phyloP scores from a whole-genome alignment of 2,888 invertebrate species.

The Automeris io region DNA sequence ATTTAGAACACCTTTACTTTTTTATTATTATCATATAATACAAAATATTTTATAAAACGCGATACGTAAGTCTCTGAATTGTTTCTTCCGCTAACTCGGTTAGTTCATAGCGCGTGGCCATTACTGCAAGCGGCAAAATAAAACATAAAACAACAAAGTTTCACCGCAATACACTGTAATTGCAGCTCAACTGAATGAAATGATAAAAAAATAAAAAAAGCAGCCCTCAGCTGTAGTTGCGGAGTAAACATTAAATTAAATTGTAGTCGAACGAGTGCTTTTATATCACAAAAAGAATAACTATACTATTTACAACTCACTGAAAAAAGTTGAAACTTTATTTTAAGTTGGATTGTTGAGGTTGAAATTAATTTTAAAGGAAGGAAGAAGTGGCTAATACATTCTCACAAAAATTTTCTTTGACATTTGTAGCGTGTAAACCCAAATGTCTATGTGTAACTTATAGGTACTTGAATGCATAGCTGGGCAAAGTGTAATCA shows the following conservation, averaged over 20 bases:
- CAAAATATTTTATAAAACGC: slow-evolving; percentile 8
- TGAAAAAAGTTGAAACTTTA: no score
- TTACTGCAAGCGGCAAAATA: slow-evolving; percentile 31
- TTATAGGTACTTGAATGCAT: no score
- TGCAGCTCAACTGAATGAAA: slow-evolving; percentile 42
- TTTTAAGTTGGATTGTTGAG: no score
- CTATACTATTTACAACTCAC: no score
- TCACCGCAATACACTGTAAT: slow-evolving; percentile 36
- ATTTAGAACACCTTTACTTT: no score
- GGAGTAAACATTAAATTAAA: slow-evolving; percentile 36
- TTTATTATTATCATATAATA: no score
- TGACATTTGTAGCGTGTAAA: no score
- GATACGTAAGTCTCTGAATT: slow-evolving; percentile 18
- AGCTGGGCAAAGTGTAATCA: no score
- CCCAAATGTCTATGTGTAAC: no score
- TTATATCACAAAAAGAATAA: slow-evolving; percentile 2
- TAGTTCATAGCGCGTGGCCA: slow-evolving; percentile 18
- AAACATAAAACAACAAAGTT: slow-evolving; percentile 33
- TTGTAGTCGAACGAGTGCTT: slow-evolving; percentile 16
- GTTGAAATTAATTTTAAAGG: no score
- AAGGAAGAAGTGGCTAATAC: no score
- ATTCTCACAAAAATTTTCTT: no score
- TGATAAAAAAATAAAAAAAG: slow-evolving; percentile 29
- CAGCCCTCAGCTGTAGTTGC: slow-evolving; percentile 25
- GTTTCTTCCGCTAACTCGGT: slow-evolving; percentile 24